Percentiles rank a stretch among this genome's conserved stretches.
These are phyloP conservation scores for Eulithis testata DNA, from an alignment of 2,888 invertebrate genomes.

Conservation along the genomic window DNA sequence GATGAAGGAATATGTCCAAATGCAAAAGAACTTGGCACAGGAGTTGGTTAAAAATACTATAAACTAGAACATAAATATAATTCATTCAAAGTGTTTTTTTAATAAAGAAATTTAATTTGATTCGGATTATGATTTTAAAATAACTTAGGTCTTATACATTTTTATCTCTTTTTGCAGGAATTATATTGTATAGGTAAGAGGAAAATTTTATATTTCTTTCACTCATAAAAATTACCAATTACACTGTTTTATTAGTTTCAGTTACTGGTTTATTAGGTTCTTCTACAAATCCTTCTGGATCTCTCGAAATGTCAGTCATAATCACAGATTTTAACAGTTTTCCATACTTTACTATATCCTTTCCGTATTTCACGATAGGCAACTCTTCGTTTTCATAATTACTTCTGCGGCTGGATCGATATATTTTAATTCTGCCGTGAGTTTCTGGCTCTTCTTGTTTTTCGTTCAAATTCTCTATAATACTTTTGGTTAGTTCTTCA, in stretches of 20 bases:
- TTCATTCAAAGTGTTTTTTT: background rate
- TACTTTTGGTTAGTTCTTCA: slow-evolving; percentile 52
- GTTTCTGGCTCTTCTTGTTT: slow-evolving; percentile 52
- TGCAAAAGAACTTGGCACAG: slow-evolving; percentile 56
- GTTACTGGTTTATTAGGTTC: background rate
- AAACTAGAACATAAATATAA: slow-evolving; percentile 43
- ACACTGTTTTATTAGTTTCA: slow-evolving; percentile 2
- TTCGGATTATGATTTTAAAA: too few species aligned
- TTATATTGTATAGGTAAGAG: too few species aligned
- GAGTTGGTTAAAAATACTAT: slow-evolving; percentile 58
- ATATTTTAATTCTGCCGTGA: slow-evolving; percentile 60
- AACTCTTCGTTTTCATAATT: slow-evolving; percentile 43
- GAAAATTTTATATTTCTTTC: too few species aligned
- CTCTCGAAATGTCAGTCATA: slow-evolving; percentile 52
- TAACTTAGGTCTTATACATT: too few species aligned
- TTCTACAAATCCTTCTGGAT: slow-evolving; percentile 41
- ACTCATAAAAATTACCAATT: background rate
- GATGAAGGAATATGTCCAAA: slow-evolving; percentile 73
- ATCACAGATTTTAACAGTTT: slow-evolving; percentile 49
- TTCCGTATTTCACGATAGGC: slow-evolving; percentile 55
- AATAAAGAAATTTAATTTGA: background rate
- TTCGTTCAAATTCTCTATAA: slow-evolving; percentile 56
- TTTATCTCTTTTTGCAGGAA: too few species aligned
- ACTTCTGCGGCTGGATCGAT: slow-evolving; percentile 44
- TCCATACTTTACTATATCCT: slow-evolving; percentile 61